Base-by-base conservation (phyloP, 2,888 invertebrate species). In the Andrena haemorrhoa region DNA sequence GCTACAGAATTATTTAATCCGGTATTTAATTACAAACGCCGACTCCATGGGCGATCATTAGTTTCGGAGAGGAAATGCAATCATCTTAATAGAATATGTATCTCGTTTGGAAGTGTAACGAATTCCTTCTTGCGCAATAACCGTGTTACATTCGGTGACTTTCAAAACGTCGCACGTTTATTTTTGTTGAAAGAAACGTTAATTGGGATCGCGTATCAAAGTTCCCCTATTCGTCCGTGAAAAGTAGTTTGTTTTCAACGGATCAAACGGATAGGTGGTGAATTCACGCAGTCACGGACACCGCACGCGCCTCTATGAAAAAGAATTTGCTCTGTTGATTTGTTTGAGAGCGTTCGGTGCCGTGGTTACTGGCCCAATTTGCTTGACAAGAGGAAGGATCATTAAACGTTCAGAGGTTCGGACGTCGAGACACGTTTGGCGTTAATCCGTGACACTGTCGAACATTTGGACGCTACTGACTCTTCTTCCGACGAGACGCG, bases 241-340 rank as follows among this genome's bases (percentile, higher is more conserved):
- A 31, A 51, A 69, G 20, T n/a, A 66, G 26, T 69, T 63, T 35
- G 61, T 63, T 63, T 61, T 29, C 20, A 23, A 66, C 31, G 47
- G 33, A 31, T 68, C 7, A 23, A 41, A 3, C 12, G 31, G 29
- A 29, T 47, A 51, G 56, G n/a, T 2, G 12, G 41, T 41, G 47
- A 23, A 5, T 33, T 7, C 47, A 16, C 12, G n/a, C 12, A 51
- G 12, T 10, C 12, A 2, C n/a, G n/a, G 26, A 8, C 12, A 6
- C n/a, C 7, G 56, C 26, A 1, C 31, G 26, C 31, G 10, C 31
- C 10, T 16, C 29, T 35, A 35, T 75, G 70, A 75, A 75, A 70
- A 75, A 75, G 61, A 75, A 75, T 68, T 68, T 58, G 49, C 33
- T 33, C 58, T 35, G 71, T 58, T 63, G 76, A 65, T 76, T 76